Percentiles rank a stretch among this genome's conserved stretches.
Conservation (phyloP, 2,888 invertebrate genomes). For the Melipona beecheii region DNA sequence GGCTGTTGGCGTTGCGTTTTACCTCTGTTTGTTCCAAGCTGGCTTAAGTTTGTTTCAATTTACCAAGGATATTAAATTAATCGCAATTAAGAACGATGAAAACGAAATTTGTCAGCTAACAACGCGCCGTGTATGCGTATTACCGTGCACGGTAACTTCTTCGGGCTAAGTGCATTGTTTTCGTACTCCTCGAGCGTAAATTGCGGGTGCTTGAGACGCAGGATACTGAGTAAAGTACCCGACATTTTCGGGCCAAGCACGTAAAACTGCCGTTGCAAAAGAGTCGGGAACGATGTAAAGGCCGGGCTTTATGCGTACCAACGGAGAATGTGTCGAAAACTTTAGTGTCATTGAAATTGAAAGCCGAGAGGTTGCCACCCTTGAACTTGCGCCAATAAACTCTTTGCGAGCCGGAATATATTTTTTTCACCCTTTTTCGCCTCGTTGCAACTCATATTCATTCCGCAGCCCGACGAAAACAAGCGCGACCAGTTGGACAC, state of each 20-base stretch:
- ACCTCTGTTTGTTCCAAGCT: neutral
- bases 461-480: neutral
- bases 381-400: neutral
- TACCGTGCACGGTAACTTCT: constrained; percentile 21
- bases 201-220: constrained; percentile 71
- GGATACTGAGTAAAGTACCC: constrained; percentile 70
- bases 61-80: neutral
- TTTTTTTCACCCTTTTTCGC: neutral
- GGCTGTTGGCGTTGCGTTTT: neutral
- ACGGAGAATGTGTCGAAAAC: constrained; percentile 1
- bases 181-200: constrained; percentile 69
- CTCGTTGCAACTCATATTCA: neutral
- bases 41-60: neutral
- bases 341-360: constrained; percentile 56
- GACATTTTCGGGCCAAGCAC: constrained; percentile 67
- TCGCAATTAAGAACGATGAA: constrained; percentile 4
- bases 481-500: neutral
- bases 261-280: constrained; percentile 69
- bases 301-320: constrained; percentile 22
- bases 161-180: constrained; percentile 65
- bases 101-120: neutral
- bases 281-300: constrained; percentile 60
- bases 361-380: neutral
- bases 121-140: constrained; percentile 23
- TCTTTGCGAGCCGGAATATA: neutral